Base-by-base conservation (phyloP, 2,113 vertebrate genomes). In the Ctenomys sociabilis region DNA sequence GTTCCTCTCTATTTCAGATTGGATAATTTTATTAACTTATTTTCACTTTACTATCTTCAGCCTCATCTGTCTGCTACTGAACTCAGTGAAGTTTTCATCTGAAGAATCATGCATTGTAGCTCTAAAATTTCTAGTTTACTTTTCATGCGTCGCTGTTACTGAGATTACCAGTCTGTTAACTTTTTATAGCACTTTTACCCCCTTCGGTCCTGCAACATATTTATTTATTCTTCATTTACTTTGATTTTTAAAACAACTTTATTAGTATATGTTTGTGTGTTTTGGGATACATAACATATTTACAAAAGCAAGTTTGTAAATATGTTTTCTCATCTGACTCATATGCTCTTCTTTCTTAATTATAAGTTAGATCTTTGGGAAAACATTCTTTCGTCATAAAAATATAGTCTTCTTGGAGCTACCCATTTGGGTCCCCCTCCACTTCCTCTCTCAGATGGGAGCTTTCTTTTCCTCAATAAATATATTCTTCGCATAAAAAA, bases 291-390 rank as follows among this genome's bases (percentile, higher is more conserved):
- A 45, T 16, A 28, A 28, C 28, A 45, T 77, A 45, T 77, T 77
- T 45, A 43, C 73, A 95, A 90, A 86, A 70, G 45, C 26, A 85
- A 73, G 43, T 52, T 72, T 92, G 28, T 35, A 35, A 68, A 68
- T 68, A 59, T 85, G 63, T 85, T 90, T 96, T 89, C n/a, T 49
- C 12, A 83, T 57, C 49, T 72, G 30, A 96, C 57, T 78, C 4
- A 83, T 37, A n/a, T 89, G 16, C 45, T 90, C 84, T 89, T 86
- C 61, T 64, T 32, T 54, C 54, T 73, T 93, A 7, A 63, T 68
- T 90, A 17, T 40, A 4, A 9, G 12, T 45, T 35, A 59, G 11
- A 68, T 30, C 61, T 75, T 77, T 59, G 54, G 19, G 13, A 43
- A 88, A 78, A 78, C 43, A 80, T 30, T 28, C 4, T 85, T 83